phyloP scores from a whole-genome alignment of 1,140 invertebrate species.

The Pachypeltis micranthus region DNA sequence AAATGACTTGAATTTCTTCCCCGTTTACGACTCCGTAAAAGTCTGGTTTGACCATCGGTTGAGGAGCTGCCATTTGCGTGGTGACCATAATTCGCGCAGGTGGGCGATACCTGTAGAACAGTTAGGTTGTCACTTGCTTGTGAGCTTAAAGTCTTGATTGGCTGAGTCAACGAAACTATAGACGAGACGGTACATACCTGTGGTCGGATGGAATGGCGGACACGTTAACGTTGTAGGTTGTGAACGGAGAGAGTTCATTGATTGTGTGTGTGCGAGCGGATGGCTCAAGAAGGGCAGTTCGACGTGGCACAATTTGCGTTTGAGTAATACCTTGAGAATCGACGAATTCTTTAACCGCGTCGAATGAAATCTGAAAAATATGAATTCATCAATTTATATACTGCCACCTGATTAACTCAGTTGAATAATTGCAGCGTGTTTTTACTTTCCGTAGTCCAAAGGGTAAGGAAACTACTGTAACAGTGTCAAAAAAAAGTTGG shows the following conservation, averaged over 20 bases:
- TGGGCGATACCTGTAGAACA: slow-evolving; percentile 49
- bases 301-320: slow-evolving; percentile 63
- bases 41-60: slow-evolving; percentile 89
- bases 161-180: too few species aligned
- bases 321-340: slow-evolving; percentile 88
- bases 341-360: slow-evolving; percentile 88
- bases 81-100: slow-evolving; percentile 90
- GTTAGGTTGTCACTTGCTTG: too few species aligned
- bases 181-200: too few species aligned
- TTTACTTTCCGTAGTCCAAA: too few species aligned
- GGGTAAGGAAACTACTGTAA: too few species aligned
- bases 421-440: too few species aligned
- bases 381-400: too few species aligned
- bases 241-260: slow-evolving; percentile 82
- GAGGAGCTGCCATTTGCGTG: slow-evolving; percentile 91
- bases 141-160: too few species aligned
- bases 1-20: slow-evolving; percentile 78
- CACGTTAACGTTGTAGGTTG: slow-evolving; percentile 88
- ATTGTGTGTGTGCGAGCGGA: slow-evolving; percentile 58
- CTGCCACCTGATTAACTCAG: too few species aligned
- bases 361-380: slow-evolving; percentile 58
- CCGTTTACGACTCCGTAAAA: slow-evolving; percentile 77
- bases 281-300: slow-evolving; percentile 57
- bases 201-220: slow-evolving; percentile 76
- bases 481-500: too few species aligned